A percentile compares a stretch with the other conserved stretches of the same genome.
These are phyloP conservation scores for Bubalus kerabau DNA, from an alignment of 2,113 vertebrate species.

Conservation along the genomic window DNA sequence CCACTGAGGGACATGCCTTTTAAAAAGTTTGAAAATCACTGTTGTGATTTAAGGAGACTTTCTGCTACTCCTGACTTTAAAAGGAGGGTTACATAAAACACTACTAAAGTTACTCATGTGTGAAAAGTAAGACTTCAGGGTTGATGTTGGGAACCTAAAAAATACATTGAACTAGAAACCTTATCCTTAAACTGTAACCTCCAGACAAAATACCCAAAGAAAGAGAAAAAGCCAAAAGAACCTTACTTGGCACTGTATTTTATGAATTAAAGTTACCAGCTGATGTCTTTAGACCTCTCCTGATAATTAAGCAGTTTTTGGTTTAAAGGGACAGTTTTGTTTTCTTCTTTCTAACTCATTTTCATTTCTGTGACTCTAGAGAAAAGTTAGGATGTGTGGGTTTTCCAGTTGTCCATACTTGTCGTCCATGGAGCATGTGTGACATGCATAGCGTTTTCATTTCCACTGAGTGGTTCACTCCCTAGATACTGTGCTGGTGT, in stretches of 20 bases:
- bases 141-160: background rate
- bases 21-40: background rate
- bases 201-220: background rate
- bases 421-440: background rate
- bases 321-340: background rate
- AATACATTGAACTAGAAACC: background rate
- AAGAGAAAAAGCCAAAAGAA: background rate
- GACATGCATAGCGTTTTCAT: conserved; percentile 13
- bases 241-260: background rate
- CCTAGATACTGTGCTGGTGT: background rate
- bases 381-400: background rate
- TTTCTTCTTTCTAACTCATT: background rate
- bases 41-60: background rate
- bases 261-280: background rate
- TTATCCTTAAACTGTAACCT: background rate
- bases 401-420: background rate
- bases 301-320: background rate
- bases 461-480: background rate
- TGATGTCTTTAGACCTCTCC: background rate
- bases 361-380: background rate
- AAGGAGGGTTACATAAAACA: background rate
- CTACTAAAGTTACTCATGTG: background rate
- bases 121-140: background rate
- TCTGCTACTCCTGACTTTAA: background rate
- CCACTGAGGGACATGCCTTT: background rate